Conservation (phyloP, 2,797 vertebrate genomes). For the Anguilla anguilla region DNA sequence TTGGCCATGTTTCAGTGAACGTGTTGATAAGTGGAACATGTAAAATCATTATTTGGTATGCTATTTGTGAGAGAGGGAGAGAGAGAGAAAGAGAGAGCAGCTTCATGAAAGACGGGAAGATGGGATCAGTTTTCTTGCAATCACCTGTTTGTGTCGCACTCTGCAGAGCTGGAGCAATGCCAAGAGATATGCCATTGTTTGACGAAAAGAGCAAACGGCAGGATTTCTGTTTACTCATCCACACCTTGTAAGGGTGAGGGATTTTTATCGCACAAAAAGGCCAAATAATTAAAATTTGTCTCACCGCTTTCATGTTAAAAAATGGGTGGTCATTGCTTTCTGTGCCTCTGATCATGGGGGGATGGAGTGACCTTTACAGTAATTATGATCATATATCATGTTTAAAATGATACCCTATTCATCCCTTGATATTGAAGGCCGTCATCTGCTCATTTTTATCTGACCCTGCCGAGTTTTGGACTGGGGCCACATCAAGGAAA, state of each 20-base stretch:
- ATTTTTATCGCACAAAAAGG: slow-evolving; percentile 31
- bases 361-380: slow-evolving; percentile 62
- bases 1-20: slow-evolving; percentile 69
- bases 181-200: not conserved
- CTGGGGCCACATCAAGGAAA: slow-evolving; percentile 67
- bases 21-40: slow-evolving; percentile 77
- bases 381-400: slow-evolving; percentile 79
- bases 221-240: not conserved
- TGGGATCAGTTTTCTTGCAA: not conserved
- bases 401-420: slow-evolving; percentile 71
- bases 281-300: slow-evolving; percentile 12
- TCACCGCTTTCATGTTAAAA: slow-evolving; percentile 22
- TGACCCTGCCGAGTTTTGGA: slow-evolving; percentile 70
- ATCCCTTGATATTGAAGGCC: slow-evolving; percentile 61
- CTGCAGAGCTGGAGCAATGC: not conserved
- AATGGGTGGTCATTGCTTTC: slow-evolving; percentile 58
- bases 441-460: slow-evolving; percentile 68
- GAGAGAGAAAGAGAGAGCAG: slow-evolving; percentile 20
- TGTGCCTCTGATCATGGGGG: slow-evolving; percentile 49
- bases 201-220: not conserved
- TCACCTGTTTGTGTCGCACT: slow-evolving; percentile 11
- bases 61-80: slow-evolving; percentile 46
- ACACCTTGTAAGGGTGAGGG: not conserved
- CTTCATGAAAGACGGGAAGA: not conserved
- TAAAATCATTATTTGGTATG: slow-evolving; percentile 71